Evolutionary conservation across 53 echinoderm and acorn worm species (phyloP), one percentile per base, ranked within the genome.

Genomic region (Luidia sarsii): DNA sequence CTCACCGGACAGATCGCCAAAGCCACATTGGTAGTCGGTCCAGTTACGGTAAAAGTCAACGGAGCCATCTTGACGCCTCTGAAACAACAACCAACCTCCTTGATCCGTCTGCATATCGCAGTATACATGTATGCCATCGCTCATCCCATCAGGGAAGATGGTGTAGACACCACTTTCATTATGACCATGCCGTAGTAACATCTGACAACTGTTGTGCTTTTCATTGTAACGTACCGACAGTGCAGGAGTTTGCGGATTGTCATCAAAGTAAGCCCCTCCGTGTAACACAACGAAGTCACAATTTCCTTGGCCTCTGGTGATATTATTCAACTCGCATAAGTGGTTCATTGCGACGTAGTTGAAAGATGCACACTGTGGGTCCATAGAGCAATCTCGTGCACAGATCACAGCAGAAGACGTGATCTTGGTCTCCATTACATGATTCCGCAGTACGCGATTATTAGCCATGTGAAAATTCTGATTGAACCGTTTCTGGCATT

Each of bases 51-150:
- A 34, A 29, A 70, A 70, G 52, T 70, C 70, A 4, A 33, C 70
- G 16, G 50, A 50, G 70, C 70, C 70, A 33, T 70, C 50, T 70
- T 50, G 22, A 51, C 70, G 70, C 32, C 70, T 18, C 53, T 70
- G 70, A 33, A 51, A 31, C 21, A 75, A 57, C 7, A 31, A 57
- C 75, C 75, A 75, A 6, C 75, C 75, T 41, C 60, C 75, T 15
- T 46, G 19, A 19, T 57, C 57, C 8, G 53, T 70, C 34, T 50
- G 29, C 60, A 59, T 75, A 33, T 75, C 75, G 33, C 75, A 75
- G 57, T 57, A 57, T 24, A 75, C 75, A 23, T 59, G 39, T 3
- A 75, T 16, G 30, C 57, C 21, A 0, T 57, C 55, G 18, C 28
- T 37, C 31, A 57, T 39, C 15, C 57, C 57, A 24, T 57, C 14